Base-by-base conservation (phyloP, 1,140 invertebrate genomes). In the Drosophila azteca region DNA sequence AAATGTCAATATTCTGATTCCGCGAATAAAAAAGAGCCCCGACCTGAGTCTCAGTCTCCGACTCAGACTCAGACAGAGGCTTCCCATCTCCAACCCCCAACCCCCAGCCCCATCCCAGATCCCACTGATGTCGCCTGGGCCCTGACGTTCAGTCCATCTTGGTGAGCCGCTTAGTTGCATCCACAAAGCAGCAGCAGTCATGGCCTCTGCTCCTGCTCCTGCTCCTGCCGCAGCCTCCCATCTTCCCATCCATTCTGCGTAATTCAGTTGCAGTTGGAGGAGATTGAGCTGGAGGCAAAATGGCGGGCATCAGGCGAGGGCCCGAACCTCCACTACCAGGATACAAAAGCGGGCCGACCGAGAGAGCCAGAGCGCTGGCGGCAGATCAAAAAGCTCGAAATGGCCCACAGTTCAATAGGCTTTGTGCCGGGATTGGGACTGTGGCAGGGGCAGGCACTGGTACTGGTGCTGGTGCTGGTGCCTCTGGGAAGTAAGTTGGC, bases 1-100 rank as follows among this genome's bases (percentile, higher is more conserved):
- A 88, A 90, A 85, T 90, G 85, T 90, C 85, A 90, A 90, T 90
- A 90, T 82, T 90, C 81, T 90, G 85, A 90, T 90, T 90, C 85
- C 85, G 55, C 85, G 85, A 69, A 69, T 69, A 69, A 69, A 68
- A 68, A 90, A 79, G 35, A 80, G 59, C 50, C 54, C 54, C 71
- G 49, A 84, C 54, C 65, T n/a, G 63, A 35, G n/a, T 26, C 35
- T 1, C 29, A 8, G 29, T n/a, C n/a, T n/a, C n/a, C n/a, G n/a
- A n/a, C n/a, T 20, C 17, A 31, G 31, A 0, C 31, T 0, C 8
- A 41, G 41, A 24, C 45, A 26, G 35, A 60, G 45, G 50, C 69
- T 57, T 29, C 69, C 52, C 70, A 45, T 51, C 13, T 45, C 68
- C 50, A 62, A 35, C 24, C n/a, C n/a, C n/a, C n/a, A n/a, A n/a